Evolutionary conservation across 2,113 vertebrate genomes (phyloP).

Genomic region (Lota lota): DNA sequence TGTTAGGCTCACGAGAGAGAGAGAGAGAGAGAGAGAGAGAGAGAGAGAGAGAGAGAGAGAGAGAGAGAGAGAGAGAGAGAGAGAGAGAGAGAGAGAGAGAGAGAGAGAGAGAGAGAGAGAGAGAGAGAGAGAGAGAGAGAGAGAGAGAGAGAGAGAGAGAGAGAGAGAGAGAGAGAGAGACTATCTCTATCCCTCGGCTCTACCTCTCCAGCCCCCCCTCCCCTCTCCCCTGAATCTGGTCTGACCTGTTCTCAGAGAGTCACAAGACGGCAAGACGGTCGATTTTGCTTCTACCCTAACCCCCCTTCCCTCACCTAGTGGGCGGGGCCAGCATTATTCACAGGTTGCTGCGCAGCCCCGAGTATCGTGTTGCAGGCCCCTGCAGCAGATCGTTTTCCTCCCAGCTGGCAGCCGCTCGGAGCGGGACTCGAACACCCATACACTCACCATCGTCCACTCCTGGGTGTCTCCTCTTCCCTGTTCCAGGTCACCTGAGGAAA

Average conservation of each 20-base stretch:
- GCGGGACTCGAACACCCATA: slow-evolving; percentile 17
- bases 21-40: too few relatives aligned
- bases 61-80: too few relatives aligned
- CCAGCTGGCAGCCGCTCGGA: slow-evolving; percentile 37
- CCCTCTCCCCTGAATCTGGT: slow-evolving; percentile 30
- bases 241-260: slow-evolving; percentile 45
- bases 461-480: too few relatives aligned
- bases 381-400: slow-evolving; percentile 29
- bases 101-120: too few relatives aligned
- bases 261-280: slow-evolving; percentile 33
- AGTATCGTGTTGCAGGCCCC: slow-evolving; percentile 45
- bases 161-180: too few relatives aligned
- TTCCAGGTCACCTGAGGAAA: too few relatives aligned
- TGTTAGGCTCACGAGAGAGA: too few relatives aligned
- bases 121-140: too few relatives aligned
- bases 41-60: too few relatives aligned
- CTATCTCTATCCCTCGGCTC: background rate
- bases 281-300: slow-evolving; percentile 24
- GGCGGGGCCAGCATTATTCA: slow-evolving; percentile 46
- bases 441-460: background rate
- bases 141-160: too few relatives aligned
- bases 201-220: slow-evolving; percentile 17
- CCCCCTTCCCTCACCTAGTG: slow-evolving; percentile 29
- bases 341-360: slow-evolving; percentile 32
- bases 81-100: too few relatives aligned